Percentiles rank a stretch among this genome's conserved stretches.
Conservation (phyloP, 1,140 invertebrate genomes). For the Oncopodura yosiiana region DNA sequence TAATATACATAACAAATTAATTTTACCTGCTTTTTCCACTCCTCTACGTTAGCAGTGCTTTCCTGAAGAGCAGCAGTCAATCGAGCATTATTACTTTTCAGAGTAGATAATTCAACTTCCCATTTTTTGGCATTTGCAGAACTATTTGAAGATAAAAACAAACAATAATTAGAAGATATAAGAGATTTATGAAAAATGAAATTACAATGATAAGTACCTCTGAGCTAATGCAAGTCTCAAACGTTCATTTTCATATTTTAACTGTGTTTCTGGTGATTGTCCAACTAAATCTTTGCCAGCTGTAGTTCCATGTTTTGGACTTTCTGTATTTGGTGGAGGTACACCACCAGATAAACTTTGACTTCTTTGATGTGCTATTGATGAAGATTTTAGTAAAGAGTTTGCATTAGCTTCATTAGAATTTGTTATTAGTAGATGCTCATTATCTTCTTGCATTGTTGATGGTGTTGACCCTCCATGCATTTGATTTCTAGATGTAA, state of each 20-base stretch:
- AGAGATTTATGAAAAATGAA: background rate
- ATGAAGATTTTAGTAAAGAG: conserved; percentile 24
- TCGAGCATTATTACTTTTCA: conserved; percentile 92
- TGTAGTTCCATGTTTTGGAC: conserved; percentile 32
- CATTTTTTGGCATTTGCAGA: conserved; percentile 96
- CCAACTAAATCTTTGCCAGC: conserved; percentile 44
- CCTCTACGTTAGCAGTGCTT: conserved; percentile 93
- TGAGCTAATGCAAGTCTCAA: conserved; percentile 90
- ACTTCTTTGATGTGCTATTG: conserved; percentile 32
- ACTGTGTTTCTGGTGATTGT: conserved; percentile 62
- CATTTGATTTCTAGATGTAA: conserved; percentile 23
- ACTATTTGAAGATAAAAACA: conserved; percentile 55
- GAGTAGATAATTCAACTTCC: conserved; percentile 90
- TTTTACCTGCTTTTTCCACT: conserved; percentile 81
- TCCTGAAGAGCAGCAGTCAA: conserved; percentile 92
- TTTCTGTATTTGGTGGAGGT: conserved; percentile 28
- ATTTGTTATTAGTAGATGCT: conserved; percentile 25
- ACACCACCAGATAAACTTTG: conserved; percentile 31
- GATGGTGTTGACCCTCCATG: conserved; percentile 10
- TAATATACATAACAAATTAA: background rate
- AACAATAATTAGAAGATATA: background rate
- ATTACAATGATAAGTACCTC: conserved; percentile 52
- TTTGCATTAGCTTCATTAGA: conserved; percentile 35
- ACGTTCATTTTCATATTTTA: conserved; percentile 95
- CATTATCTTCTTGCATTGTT: conserved; percentile 20